A percentile compares a stretch with the other conserved stretches of the same genome.
phyloP scores from a whole-genome alignment of 1,140 invertebrate species.

The Sitophilus oryzae region DNA sequence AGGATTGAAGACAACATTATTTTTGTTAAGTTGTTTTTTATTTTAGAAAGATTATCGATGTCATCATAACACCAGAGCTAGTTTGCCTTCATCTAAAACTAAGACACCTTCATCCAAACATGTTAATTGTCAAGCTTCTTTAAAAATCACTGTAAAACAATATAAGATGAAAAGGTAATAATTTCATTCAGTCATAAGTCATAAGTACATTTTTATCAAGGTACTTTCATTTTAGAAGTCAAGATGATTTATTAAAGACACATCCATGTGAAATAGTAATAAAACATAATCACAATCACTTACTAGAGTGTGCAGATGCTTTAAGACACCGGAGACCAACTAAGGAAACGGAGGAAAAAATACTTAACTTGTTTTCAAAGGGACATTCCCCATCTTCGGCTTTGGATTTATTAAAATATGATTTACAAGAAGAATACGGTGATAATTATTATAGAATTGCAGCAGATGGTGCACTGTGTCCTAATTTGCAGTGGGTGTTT shows the following conservation, averaged over 20 bases:
- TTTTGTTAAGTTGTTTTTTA: neutral
- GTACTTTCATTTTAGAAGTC: neutral
- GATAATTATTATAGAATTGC: conserved; percentile 4
- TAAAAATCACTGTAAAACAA: conserved; percentile 5
- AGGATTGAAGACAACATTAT: neutral
- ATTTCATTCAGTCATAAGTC: neutral
- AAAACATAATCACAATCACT: conserved; percentile 5
- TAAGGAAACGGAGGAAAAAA: conserved; percentile 11
- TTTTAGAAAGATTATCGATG: conserved; percentile 11
- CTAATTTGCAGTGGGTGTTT: conserved; percentile 6
- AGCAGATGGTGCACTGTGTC: conserved; percentile 4
- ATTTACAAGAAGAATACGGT: conserved; percentile 8
- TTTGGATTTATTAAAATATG: conserved; percentile 10
- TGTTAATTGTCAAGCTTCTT: conserved; percentile 5
- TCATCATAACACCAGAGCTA: conserved; percentile 8
- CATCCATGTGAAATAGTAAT: conserved; percentile 6
- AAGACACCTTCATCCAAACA: conserved; percentile 6
- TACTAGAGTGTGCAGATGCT: conserved; percentile 6
- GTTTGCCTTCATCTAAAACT: conserved; percentile 5
- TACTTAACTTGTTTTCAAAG: conserved; percentile 6
- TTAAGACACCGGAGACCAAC: conserved; percentile 7
- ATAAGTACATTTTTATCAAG: neutral
- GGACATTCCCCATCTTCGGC: conserved; percentile 4
- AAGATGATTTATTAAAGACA: conserved; percentile 3
- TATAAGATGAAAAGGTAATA: conserved; percentile 7